These are phyloP conservation scores for Mylabris sibirica DNA, from an alignment of 2,888 invertebrate genomes.

Conservation along the genomic window DNA sequence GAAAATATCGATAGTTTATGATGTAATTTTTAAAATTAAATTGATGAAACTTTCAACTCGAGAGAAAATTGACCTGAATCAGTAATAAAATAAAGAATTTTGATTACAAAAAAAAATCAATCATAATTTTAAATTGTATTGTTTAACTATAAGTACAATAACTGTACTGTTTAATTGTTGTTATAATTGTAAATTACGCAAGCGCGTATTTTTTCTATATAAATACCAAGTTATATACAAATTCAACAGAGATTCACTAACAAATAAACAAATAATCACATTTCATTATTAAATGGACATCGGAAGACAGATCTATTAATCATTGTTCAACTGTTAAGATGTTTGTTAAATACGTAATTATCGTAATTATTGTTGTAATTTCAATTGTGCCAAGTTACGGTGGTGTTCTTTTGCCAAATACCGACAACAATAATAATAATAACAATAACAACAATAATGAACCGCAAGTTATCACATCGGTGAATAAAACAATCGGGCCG, in stretches of 20 bases:
- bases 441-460: neutral
- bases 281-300: constrained; percentile 1
- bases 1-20: no score
- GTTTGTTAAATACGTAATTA: neutral
- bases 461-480: neutral
- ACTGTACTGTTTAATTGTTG: neutral
- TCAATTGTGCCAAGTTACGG: neutral
- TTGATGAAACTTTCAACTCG: no score
- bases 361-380: neutral
- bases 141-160: neutral
- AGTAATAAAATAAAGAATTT: no score
- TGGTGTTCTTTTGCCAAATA: neutral
- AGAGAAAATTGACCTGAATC: no score
- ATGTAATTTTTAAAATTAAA: no score
- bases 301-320: neutral
- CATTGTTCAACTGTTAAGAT: neutral
- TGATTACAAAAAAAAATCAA: no score
- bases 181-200: neutral
- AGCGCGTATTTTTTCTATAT: constrained; percentile 6
- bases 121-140: neutral
- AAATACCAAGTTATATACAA: neutral
- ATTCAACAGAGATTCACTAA: neutral
- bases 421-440: neutral
- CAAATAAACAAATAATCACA: neutral
- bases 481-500: neutral